These are phyloP conservation scores for Lepidochrysops patricia DNA, from an alignment of 2,888 invertebrate genomes.

Conservation along the genomic window DNA sequence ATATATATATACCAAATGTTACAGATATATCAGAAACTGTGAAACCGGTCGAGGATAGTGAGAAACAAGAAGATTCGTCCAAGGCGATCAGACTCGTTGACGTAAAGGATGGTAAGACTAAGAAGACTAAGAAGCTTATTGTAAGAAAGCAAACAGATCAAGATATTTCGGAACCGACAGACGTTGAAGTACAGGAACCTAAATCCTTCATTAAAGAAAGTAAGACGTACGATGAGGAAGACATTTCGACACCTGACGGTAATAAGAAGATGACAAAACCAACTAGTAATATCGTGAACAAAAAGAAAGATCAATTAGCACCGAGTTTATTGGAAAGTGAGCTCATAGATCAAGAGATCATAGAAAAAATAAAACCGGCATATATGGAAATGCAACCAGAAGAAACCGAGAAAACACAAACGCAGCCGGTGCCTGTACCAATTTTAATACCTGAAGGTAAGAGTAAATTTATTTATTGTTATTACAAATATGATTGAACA, in stretches of 20 bases:
- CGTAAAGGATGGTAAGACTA: too few relatives aligned
- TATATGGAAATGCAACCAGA: background rate
- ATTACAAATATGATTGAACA: too few relatives aligned
- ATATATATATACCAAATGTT: too few relatives aligned
- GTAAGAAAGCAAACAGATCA: slow-evolving; percentile 27
- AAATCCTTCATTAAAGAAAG: too few relatives aligned
- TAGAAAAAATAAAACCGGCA: background rate
- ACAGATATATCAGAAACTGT: background rate
- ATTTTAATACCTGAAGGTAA: slow-evolving; percentile 31
- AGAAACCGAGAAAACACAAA: slow-evolving; percentile 24
- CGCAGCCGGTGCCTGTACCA: slow-evolving; percentile 28
- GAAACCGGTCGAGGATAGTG: background rate
- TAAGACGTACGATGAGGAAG: too few relatives aligned
- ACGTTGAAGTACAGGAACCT: too few relatives aligned
- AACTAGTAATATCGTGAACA: slow-evolving; percentile 25
- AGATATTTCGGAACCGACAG: too few relatives aligned
- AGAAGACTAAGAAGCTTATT: background rate
- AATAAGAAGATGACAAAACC: slow-evolving; percentile 32
- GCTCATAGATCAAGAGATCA: too few relatives aligned
- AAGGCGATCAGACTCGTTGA: background rate
- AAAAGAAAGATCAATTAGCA: too few relatives aligned
- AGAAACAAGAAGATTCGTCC: background rate
- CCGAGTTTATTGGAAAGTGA: too few relatives aligned
- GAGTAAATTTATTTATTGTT: slow-evolving; percentile 36
- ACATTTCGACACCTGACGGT: slow-evolving; percentile 35